phyloP scores from a whole-genome alignment of 2,888 invertebrate species.

The Papilio elwesi region DNA sequence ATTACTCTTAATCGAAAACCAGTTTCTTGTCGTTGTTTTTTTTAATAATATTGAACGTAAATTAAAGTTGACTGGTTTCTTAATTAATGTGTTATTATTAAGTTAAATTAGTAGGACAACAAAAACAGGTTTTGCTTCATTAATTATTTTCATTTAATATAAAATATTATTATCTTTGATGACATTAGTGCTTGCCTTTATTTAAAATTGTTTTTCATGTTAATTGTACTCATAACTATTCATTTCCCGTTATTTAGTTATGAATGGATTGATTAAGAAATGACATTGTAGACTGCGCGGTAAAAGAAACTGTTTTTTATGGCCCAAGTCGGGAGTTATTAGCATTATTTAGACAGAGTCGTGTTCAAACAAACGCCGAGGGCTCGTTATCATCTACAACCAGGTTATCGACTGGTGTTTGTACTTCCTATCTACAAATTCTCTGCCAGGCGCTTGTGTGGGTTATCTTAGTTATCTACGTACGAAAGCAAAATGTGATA shows the following conservation, averaged over 20 bases:
- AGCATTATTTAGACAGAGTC: conserved; percentile 47
- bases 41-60: conserved; percentile 12
- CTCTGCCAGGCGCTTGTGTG: conserved; percentile 57
- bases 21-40: conserved; percentile 24
- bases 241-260: too few species aligned
- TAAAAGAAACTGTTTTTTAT: conserved; percentile 8
- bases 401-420: conserved; percentile 81
- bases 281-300: neutral
- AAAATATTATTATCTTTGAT: too few species aligned
- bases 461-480: conserved; percentile 65
- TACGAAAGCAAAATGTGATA: conserved; percentile 64
- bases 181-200: too few species aligned
- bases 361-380: conserved; percentile 55
- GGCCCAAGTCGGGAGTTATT: conserved; percentile 43
- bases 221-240: too few species aligned
- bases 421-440: conserved; percentile 72
- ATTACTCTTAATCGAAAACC: conserved; percentile 26
- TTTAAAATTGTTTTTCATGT: too few species aligned
- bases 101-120: neutral
- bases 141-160: neutral
- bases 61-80: conserved; percentile 10
- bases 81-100: neutral
- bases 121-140: neutral
- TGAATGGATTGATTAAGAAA: too few species aligned
- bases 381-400: conserved; percentile 71